These are phyloP conservation scores for Bibio marci DNA, from an alignment of 2,888 invertebrate genomes.

Conservation along the genomic window DNA sequence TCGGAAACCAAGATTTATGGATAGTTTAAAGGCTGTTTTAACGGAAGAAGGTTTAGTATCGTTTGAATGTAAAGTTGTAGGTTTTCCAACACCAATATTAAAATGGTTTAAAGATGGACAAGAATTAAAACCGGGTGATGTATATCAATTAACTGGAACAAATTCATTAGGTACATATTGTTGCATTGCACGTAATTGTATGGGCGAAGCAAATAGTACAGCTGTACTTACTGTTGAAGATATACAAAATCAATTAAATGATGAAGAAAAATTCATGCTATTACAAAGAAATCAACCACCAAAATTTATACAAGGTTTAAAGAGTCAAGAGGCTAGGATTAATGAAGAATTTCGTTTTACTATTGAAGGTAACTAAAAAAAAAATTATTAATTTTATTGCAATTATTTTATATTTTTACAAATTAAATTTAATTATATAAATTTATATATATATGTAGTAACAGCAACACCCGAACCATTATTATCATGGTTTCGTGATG, in stretches of 20 bases:
- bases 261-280: conserved; percentile 52
- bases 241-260: conserved; percentile 74
- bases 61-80: conserved; percentile 85
- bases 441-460: conserved; percentile 32
- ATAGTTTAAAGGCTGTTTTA: conserved; percentile 70
- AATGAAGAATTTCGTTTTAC: conserved; percentile 66
- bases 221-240: conserved; percentile 81
- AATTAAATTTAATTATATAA: not conserved
- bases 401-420: not conserved
- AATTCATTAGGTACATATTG: conserved; percentile 80
- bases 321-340: conserved; percentile 67
- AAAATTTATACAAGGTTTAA: conserved; percentile 61
- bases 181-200: conserved; percentile 76
- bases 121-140: conserved; percentile 80
- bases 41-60: conserved; percentile 85
- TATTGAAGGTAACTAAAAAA: conserved; percentile 44
- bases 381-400: not conserved
- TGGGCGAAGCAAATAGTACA: conserved; percentile 76
- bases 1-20: conserved; percentile 77
- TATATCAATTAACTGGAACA: conserved; percentile 78
- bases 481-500: conserved; percentile 78
- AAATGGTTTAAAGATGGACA: conserved; percentile 89
- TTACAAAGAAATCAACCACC: conserved; percentile 59
- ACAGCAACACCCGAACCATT: conserved; percentile 65
- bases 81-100: conserved; percentile 72